phyloP scores from a whole-genome alignment of 2,888 invertebrate species.

The Bombyx huttoni region DNA sequence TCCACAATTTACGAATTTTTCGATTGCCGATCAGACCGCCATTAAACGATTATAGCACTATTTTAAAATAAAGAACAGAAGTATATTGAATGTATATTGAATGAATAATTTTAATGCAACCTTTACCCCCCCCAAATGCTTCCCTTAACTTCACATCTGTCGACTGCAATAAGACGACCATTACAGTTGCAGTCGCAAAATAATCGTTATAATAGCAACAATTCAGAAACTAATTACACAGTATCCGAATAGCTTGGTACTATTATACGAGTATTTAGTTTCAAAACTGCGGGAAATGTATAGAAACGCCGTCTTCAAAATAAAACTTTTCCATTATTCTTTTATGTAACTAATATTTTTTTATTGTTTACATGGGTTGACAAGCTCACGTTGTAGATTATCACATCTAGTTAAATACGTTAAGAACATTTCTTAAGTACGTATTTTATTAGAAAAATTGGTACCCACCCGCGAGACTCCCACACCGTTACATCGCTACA shows the following conservation, averaged over 20 bases:
- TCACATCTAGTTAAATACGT: too few species aligned
- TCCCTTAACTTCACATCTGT: slow-evolving; percentile 3
- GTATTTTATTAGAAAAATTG: too few species aligned
- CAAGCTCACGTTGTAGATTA: too few species aligned
- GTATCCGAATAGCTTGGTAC: slow-evolving; percentile 16
- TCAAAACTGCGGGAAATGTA: not conserved
- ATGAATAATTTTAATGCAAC: not conserved
- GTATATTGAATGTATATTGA: not conserved
- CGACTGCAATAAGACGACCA: slow-evolving; percentile 33
- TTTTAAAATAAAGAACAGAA: not conserved
- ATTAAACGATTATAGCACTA: too few species aligned
- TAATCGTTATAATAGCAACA: slow-evolving; percentile 51
- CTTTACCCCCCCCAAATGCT: not conserved
- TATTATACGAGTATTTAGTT: not conserved
- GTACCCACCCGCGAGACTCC: too few species aligned
- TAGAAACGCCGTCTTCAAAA: not conserved
- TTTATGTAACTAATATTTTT: too few species aligned
- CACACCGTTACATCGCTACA: too few species aligned
- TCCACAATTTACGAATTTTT: too few species aligned
- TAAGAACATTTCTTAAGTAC: too few species aligned
- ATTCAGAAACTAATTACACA: slow-evolving; percentile 48
- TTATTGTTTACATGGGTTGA: too few species aligned
- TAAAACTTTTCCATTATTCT: not conserved
- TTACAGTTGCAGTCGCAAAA: slow-evolving; percentile 34
- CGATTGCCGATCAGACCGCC: too few species aligned